Evolutionary conservation across 1,140 invertebrate species (phyloP).

Genomic region (Drosophila pectinifera): DNA sequence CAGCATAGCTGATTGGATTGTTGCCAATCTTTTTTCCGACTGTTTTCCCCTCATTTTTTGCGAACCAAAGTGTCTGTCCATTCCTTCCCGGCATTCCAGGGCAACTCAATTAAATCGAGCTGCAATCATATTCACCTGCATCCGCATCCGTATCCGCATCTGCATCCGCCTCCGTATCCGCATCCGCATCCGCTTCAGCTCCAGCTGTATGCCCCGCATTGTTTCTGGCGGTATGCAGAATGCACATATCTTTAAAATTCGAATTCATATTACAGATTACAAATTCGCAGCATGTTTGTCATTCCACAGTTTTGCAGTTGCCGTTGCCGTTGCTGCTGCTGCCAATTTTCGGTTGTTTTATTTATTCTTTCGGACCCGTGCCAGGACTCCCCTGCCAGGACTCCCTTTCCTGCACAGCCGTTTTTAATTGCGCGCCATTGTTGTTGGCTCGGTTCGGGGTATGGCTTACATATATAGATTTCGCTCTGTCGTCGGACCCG

Average conservation of each 20-base stretch:
- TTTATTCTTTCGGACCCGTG: constrained; percentile 21
- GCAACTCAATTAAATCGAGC: constrained; percentile 78
- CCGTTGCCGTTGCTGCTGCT: constrained; percentile 26
- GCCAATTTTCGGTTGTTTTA: constrained; percentile 47
- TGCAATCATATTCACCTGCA: constrained; percentile 73
- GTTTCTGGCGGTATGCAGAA: constrained; percentile 36
- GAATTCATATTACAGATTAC: constrained; percentile 79
- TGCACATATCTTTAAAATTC: constrained; percentile 56
- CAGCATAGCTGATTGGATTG: constrained; percentile 76
- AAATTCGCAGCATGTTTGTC: constrained; percentile 83
- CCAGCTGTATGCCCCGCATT: constrained; percentile 44
- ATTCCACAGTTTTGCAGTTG: constrained; percentile 53
- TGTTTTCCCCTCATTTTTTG: constrained; percentile 30
- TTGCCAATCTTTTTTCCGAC: constrained; percentile 54
- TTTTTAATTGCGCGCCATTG: constrained; percentile 80
- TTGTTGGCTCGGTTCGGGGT: constrained; percentile 54
- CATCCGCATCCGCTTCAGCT: background rate
- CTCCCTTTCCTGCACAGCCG: constrained; percentile 52
- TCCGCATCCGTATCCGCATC: constrained; percentile 20
- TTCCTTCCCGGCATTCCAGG: constrained; percentile 40
- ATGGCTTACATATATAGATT: constrained; percentile 15
- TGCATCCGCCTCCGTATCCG: constrained; percentile 28
- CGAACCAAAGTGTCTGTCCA: constrained; percentile 9
- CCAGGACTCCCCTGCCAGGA: background rate
- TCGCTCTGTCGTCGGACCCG: constrained; percentile 23